Percentiles rank a stretch among this genome's conserved stretches.
Conservation (phyloP, 2,797 vertebrate species). For the Notamacropus eugenii region DNA sequence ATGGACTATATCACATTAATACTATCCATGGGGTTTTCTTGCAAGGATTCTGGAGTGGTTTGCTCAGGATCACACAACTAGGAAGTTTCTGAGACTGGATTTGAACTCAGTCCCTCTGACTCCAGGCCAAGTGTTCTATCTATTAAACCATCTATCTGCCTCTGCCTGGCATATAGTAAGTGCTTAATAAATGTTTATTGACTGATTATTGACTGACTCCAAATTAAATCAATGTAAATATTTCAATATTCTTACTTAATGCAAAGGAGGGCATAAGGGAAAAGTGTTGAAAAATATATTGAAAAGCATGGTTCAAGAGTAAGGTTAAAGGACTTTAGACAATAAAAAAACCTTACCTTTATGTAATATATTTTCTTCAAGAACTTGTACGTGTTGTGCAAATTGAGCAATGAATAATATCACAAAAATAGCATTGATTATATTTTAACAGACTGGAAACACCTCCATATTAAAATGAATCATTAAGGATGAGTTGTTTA, state of each 20-base stretch:
- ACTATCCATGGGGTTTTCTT: neutral
- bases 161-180: neutral
- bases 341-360: too few relatives aligned
- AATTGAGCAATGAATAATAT: too few relatives aligned
- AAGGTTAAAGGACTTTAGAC: neutral
- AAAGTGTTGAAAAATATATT: neutral
- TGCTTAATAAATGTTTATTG: neutral
- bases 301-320: neutral
- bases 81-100: neutral
- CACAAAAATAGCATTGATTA: too few relatives aligned
- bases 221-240: neutral
- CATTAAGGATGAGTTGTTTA: neutral
- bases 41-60: neutral
- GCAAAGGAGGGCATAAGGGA: neutral
- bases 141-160: neutral
- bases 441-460: too few relatives aligned
- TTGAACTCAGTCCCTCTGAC: neutral
- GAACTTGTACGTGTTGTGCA: too few relatives aligned
- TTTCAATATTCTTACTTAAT: neutral
- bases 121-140: neutral
- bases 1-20: neutral
- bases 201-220: neutral
- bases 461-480: neutral
- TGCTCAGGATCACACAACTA: neutral
- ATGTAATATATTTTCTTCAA: too few relatives aligned